These are phyloP conservation scores for Poecilus cupreus DNA, from an alignment of 2,888 invertebrate genomes.

Conservation along the genomic window DNA sequence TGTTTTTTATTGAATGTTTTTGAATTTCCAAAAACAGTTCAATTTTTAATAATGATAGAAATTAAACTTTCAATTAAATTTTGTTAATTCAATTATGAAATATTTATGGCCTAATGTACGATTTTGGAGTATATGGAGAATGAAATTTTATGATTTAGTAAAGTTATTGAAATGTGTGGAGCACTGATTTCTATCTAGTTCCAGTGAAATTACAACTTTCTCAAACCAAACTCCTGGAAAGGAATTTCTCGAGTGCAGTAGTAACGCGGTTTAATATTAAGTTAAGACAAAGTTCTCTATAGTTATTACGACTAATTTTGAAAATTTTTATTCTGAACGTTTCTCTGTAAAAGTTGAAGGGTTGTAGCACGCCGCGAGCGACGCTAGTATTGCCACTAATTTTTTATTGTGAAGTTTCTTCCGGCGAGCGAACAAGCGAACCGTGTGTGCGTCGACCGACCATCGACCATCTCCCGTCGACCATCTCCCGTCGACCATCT, in stretches of 20 bases:
- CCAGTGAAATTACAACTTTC: slow-evolving; percentile 17
- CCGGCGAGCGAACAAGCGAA: not conserved
- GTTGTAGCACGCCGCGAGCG: not conserved
- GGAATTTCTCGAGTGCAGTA: not conserved
- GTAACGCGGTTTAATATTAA: slow-evolving; percentile 8
- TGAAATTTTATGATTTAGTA: slow-evolving; percentile 13
- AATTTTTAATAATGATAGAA: slow-evolving; percentile 9
- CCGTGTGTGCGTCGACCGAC: not conserved
- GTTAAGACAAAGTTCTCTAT: slow-evolving; percentile 14
- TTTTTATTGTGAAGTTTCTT: slow-evolving; percentile 26
- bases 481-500: no score
- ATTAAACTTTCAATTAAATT: not conserved
- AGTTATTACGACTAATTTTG: slow-evolving; percentile 23
- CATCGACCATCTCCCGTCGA: no score
- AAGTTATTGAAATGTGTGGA: slow-evolving; percentile 13
- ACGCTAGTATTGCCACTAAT: slow-evolving; percentile 12
- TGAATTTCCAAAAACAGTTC: not conserved
- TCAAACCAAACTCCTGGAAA: not conserved
- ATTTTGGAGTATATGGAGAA: slow-evolving; percentile 7
- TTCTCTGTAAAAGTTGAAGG: not conserved
- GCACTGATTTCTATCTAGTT: slow-evolving; percentile 12
- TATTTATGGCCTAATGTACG: not conserved
- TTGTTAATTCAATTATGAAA: slow-evolving; percentile 10
- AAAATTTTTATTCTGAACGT: slow-evolving; percentile 10
- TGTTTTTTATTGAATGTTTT: not conserved